These are phyloP conservation scores for Pheosia tremula DNA, from an alignment of 2,888 invertebrate species.

Conservation along the genomic window DNA sequence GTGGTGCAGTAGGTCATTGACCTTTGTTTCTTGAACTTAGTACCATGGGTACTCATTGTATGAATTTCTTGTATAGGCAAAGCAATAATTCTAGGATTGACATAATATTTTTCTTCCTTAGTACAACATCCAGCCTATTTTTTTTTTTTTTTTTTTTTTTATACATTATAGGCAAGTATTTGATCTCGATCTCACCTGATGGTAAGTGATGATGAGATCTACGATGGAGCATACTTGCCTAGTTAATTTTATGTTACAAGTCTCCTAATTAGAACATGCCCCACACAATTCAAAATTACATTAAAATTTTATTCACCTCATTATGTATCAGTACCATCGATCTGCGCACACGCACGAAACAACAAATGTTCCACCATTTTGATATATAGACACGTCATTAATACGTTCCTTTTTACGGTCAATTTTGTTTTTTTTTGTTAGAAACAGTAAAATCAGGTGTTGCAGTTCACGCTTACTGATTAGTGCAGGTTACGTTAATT, in stretches of 20 bases:
- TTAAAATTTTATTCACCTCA: constrained; percentile 59
- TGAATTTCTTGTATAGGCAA: no score
- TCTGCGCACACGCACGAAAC: constrained; percentile 44
- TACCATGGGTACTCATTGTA: no score
- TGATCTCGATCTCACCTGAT: no score
- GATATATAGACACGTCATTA: constrained; percentile 46
- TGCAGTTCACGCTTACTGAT: constrained; percentile 49
- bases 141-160: no score
- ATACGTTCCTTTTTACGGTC: constrained; percentile 48
- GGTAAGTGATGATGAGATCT: no score
- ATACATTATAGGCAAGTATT: no score
- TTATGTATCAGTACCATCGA: constrained; percentile 51
- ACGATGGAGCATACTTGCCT: no score
- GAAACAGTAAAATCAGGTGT: constrained; percentile 63
- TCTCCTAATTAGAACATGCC: constrained; percentile 19
- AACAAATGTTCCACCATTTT: constrained; percentile 54
- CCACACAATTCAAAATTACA: constrained; percentile 27
- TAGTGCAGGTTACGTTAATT: constrained; percentile 20
- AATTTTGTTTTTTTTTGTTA: constrained; percentile 58
- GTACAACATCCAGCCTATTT: no score
- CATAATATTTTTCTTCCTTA: no score
- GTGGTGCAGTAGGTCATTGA: no score
- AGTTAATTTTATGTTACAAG: background rate
- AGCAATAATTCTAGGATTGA: no score
- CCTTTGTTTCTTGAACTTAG: no score